phyloP scores from a whole-genome alignment of 2,888 invertebrate genomes.

The Lymantria monacha region DNA sequence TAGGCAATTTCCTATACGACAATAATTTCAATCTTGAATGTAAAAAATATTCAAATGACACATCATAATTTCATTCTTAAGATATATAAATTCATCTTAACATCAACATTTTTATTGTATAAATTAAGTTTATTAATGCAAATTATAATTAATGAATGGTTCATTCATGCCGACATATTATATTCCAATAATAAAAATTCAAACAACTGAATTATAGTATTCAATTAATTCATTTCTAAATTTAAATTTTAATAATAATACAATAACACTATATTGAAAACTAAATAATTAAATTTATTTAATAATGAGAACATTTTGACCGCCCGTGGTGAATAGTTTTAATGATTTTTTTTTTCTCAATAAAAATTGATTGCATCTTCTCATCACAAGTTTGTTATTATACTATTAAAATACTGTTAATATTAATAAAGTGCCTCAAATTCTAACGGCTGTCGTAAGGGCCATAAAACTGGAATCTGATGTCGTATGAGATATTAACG shows the following conservation, averaged over 20 bases:
- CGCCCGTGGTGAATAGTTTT: slow-evolving; percentile 60
- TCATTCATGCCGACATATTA: slow-evolving; percentile 12
- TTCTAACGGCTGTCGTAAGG: slow-evolving; percentile 40
- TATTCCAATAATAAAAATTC: slow-evolving; percentile 25
- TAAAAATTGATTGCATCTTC: slow-evolving; percentile 67
- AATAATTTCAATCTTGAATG: slow-evolving; percentile 17
- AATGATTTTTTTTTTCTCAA: slow-evolving; percentile 50
- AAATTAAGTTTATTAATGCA: slow-evolving; percentile 16
- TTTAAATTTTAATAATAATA: slow-evolving; percentile 19
- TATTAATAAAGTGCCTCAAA: slow-evolving; percentile 50
- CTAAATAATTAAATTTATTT: slow-evolving; percentile 26
- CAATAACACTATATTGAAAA: slow-evolving; percentile 28
- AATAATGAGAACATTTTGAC: slow-evolving; percentile 31
- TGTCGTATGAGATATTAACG: slow-evolving; percentile 18
- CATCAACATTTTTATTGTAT: slow-evolving; percentile 19
- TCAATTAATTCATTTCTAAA: slow-evolving; percentile 15
- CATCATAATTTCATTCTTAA: slow-evolving; percentile 18
- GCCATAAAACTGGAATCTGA: slow-evolving; percentile 44
- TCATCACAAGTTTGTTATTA: slow-evolving; percentile 53
- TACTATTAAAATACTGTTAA: slow-evolving; percentile 60
- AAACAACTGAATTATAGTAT: slow-evolving; percentile 22
- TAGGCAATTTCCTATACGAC: slow-evolving; percentile 25
- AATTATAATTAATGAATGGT: slow-evolving; percentile 29
- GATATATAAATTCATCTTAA: slow-evolving; percentile 25
- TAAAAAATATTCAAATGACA: slow-evolving; percentile 26